A percentile compares a stretch with the other conserved stretches of the same genome.
phyloP scores from a whole-genome alignment of 2,113 vertebrate genomes.

The Ahaetulla prasina region DNA sequence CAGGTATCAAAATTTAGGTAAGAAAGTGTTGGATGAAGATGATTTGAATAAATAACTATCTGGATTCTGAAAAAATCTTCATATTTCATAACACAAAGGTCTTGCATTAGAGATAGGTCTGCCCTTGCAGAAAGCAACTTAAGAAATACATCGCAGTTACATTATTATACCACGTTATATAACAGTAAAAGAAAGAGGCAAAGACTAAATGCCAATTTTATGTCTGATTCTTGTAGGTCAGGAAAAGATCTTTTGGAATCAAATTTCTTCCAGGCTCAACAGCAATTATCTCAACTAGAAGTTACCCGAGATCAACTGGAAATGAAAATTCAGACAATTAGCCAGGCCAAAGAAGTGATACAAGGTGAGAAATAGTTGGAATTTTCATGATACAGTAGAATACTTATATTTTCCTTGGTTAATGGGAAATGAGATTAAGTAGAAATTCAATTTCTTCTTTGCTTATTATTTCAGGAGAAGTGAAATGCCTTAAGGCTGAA shows the following conservation, averaged over 20 bases:
- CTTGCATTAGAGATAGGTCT: not conserved
- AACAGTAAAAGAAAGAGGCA: not conserved
- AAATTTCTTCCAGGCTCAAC: slow-evolving; percentile 71
- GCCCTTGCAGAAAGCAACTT: not conserved
- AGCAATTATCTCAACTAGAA: slow-evolving; percentile 69
- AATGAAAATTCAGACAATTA: slow-evolving; percentile 70
- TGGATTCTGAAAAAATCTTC: accelerated
- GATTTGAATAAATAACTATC: not conserved
- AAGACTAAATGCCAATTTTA: not conserved
- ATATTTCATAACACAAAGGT: not conserved
- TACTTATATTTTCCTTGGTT: not conserved
- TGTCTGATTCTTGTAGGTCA: slow-evolving; percentile 58
- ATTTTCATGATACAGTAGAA: not conserved
- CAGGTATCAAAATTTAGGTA: slow-evolving; percentile 77
- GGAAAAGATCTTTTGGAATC: slow-evolving; percentile 70
- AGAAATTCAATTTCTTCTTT: not conserved
- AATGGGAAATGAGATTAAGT: not conserved
- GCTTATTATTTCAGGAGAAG: slow-evolving; percentile 69
- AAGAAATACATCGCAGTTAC: not conserved
- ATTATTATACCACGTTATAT: not conserved
- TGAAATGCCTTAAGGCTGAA: slow-evolving; percentile 72
- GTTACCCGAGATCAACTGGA: slow-evolving; percentile 70
- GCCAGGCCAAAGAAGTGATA: slow-evolving; percentile 75
- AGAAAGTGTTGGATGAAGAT: slow-evolving; percentile 16
- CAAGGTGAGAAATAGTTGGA: slow-evolving; percentile 64